Conservation (phyloP, 2,888 invertebrate species). For the Macroteleia sp. region DNA sequence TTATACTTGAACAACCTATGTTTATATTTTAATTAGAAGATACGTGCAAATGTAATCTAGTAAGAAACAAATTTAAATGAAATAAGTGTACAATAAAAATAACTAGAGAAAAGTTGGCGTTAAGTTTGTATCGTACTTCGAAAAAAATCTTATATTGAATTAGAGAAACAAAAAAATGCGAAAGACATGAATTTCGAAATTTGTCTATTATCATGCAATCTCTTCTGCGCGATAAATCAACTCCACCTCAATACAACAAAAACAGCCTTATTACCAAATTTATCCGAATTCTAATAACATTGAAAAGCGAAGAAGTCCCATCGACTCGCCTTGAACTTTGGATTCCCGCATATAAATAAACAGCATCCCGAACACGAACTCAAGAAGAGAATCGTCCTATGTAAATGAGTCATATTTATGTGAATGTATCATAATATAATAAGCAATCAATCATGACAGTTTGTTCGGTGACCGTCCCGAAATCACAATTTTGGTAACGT, state of each 20-base stretch:
- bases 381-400: conserved; percentile 41
- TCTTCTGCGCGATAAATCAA: conserved; percentile 31
- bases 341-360: conserved; percentile 53
- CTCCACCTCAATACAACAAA: conserved; percentile 22
- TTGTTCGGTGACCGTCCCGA: too few relatives aligned
- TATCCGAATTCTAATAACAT: conserved; percentile 45
- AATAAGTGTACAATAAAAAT: too few relatives aligned
- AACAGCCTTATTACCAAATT: conserved; percentile 42
- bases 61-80: too few relatives aligned
- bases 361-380: conserved; percentile 3
- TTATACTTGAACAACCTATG: too few relatives aligned
- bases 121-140: too few relatives aligned
- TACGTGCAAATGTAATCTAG: too few relatives aligned
- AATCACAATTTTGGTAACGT: too few relatives aligned
- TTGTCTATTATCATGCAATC: background rate
- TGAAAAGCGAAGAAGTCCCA: conserved; percentile 26
- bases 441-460: too few relatives aligned
- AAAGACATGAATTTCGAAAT: conserved; percentile 20
- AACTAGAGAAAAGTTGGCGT: too few relatives aligned
- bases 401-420: conserved; percentile 53
- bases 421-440: conserved; percentile 58
- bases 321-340: conserved; percentile 46
- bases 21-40: too few relatives aligned
- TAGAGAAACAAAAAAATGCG: background rate
- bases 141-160: too few relatives aligned